Evolutionary conservation across 2,113 vertebrate species (phyloP).

Genomic region (Macaca mulatta): DNA sequence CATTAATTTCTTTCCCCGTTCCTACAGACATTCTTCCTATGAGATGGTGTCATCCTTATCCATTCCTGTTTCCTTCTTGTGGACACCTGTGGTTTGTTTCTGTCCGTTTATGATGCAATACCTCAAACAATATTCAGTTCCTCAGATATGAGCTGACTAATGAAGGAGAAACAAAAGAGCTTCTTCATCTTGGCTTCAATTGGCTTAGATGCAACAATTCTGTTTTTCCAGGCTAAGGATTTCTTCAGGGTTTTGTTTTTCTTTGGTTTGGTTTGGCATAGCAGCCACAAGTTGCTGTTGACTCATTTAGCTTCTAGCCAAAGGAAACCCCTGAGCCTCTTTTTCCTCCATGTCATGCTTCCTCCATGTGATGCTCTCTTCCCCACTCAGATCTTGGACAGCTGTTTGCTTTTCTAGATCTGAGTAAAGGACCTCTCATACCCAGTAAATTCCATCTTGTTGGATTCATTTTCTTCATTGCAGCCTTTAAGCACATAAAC

Average conservation of each 20-base stretch:
- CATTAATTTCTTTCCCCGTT: background rate
- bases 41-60: background rate
- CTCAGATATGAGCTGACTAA: background rate
- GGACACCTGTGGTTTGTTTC: background rate
- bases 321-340: constrained; percentile 19
- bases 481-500: background rate
- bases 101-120: background rate
- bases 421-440: constrained; percentile 20
- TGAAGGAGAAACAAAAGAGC: background rate
- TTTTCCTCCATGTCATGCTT: background rate
- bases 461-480: background rate
- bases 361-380: background rate
- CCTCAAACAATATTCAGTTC: background rate
- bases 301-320: constrained; percentile 58
- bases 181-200: background rate
- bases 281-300: constrained; percentile 13
- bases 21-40: background rate
- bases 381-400: background rate
- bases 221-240: constrained; percentile 19
- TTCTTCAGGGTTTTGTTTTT: constrained; percentile 45
- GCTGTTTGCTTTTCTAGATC: constrained; percentile 21
- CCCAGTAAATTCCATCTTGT: constrained; percentile 32
- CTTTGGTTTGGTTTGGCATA: constrained; percentile 38
- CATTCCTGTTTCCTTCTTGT: background rate
- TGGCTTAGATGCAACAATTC: background rate